A percentile compares a stretch with the other conserved stretches of the same genome.
Conservation (phyloP, 1,140 invertebrate species). For the Ceratitis capitata region DNA sequence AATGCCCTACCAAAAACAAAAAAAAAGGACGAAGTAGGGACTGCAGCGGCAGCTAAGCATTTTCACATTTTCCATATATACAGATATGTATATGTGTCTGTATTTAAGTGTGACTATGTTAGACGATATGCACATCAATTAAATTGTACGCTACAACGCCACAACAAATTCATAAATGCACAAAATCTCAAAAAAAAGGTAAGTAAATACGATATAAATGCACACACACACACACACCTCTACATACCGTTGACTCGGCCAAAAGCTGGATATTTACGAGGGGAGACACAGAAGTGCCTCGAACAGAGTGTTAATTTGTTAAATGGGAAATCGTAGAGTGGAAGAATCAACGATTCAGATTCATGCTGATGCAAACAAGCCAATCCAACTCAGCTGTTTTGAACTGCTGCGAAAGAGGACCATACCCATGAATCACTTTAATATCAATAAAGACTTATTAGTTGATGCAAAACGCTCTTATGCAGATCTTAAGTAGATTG, state of each 20-base stretch:
- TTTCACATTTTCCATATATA: neutral
- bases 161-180: neutral
- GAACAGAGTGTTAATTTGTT: too few relatives aligned
- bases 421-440: too few relatives aligned
- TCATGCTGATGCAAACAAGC: too few relatives aligned
- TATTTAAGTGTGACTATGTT: too few relatives aligned
- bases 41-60: neutral
- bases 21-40: neutral
- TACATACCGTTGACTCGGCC: neutral
- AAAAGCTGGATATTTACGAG: too few relatives aligned
- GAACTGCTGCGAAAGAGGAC: too few relatives aligned
- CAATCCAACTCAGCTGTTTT: too few relatives aligned
- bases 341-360: too few relatives aligned
- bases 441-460: too few relatives aligned
- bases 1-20: neutral
- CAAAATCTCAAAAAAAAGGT: neutral
- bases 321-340: too few relatives aligned
- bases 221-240: slow-evolving; percentile 3
- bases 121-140: neutral
- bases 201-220: neutral
- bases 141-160: neutral
- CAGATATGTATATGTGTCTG: neutral
- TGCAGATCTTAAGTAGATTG: too few relatives aligned
- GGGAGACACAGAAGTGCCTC: neutral
- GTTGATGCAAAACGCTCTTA: too few relatives aligned